These are phyloP conservation scores for Myiopsitta monachus DNA, from an alignment of 2,113 vertebrate genomes.

Conservation along the genomic window DNA sequence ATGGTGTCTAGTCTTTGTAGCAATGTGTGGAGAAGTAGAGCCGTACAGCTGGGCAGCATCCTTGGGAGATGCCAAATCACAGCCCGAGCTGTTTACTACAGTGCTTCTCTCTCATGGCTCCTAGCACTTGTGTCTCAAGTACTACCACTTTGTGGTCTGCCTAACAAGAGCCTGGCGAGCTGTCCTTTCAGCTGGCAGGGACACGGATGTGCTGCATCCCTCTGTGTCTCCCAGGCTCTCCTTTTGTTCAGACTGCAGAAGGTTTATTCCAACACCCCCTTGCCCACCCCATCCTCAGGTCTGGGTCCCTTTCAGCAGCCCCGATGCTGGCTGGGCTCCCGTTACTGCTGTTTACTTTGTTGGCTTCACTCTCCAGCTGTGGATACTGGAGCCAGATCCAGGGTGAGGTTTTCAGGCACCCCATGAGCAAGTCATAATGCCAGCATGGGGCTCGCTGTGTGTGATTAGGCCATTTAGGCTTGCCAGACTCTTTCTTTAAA, in stretches of 20 bases:
- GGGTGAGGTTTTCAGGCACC: background rate
- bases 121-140: slow-evolving; percentile 33
- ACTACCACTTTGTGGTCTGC: slow-evolving; percentile 32
- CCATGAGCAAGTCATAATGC: background rate
- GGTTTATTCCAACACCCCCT: rapidly evolving
- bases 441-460: background rate
- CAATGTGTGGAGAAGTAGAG: background rate
- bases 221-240: background rate
- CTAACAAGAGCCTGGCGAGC: background rate
- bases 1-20: background rate
- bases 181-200: slow-evolving; percentile 8
- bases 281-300: rapidly evolving
- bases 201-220: background rate
- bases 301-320: rapidly evolving
- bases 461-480: background rate
- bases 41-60: background rate
- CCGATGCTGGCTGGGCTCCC: rapidly evolving
- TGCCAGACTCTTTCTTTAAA: background rate
- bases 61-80: background rate
- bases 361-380: slow-evolving; percentile 45
- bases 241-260: rapidly evolving
- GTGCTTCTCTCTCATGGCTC: background rate
- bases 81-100: background rate
- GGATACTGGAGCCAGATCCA: slow-evolving; percentile 5
- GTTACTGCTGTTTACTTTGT: slow-evolving; percentile 36